Evolutionary conservation across 2,888 invertebrate species (phyloP).

Genomic region (Tetragonisca angustula): DNA sequence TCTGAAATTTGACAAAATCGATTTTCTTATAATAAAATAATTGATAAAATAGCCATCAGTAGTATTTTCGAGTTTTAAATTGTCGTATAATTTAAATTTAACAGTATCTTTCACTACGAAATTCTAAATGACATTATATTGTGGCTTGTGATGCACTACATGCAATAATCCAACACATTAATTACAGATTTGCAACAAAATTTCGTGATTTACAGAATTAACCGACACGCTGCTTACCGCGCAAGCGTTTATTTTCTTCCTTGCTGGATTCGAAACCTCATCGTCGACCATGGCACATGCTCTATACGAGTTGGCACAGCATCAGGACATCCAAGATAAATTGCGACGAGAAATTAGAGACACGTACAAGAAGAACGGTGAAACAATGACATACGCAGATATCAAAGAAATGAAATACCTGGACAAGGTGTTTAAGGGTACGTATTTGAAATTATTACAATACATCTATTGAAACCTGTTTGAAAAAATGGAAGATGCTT

Average conservation of each 20-base stretch:
- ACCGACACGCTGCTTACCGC: constrained; percentile 66
- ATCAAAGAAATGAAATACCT: constrained; percentile 83
- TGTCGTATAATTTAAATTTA: too few species aligned
- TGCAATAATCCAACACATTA: background rate
- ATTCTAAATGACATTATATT: too few species aligned
- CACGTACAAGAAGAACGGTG: constrained; percentile 68
- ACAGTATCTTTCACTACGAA: too few species aligned
- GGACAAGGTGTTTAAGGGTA: constrained; percentile 71
- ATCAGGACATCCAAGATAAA: constrained; percentile 50
- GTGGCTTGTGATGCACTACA: too few species aligned
- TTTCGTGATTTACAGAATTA: constrained; percentile 62
- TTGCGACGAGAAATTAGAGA: constrained; percentile 68
- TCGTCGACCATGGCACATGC: constrained; percentile 71
- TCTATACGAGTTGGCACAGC: constrained; percentile 72
- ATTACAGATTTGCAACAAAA: background rate
- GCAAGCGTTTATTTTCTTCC: constrained; percentile 73
- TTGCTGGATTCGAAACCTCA: constrained; percentile 75
- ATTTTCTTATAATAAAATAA: too few species aligned
- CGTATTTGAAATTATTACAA: background rate
- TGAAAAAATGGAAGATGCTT: too few species aligned
- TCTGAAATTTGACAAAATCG: too few species aligned
- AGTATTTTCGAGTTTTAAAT: too few species aligned
- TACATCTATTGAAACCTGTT: too few species aligned
- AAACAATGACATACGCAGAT: constrained; percentile 80
- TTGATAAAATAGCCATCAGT: too few species aligned